Evolutionary conservation across 23 tunicate genomes (phyloP), one percentile per base, ranked within the genome.

Genomic region (Styela plicata): DNA sequence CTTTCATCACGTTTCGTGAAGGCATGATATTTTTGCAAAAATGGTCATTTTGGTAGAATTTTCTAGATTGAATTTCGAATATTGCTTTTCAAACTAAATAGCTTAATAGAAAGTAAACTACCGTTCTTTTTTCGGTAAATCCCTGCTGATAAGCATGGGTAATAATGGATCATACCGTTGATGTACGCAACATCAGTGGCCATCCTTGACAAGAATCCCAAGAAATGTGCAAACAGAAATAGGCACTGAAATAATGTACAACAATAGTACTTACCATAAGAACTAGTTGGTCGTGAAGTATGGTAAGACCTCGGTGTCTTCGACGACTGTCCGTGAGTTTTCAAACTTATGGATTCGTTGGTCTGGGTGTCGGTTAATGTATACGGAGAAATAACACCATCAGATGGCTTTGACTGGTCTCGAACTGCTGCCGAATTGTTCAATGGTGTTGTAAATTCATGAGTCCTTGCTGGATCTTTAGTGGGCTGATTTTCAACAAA

Each of bases 371-470:
- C 77, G 3, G 77, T 71, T 20, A 71, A 34, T 32, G 77, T 32
- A 34, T 71, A 71, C 35, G 77, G 77, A 34, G 77, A 71, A 34
- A 30, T 33, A 28, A 22, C 77, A 32, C 77, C 57, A 44, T 44
- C 57, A 5, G 57, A 13, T 44, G 13, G 7, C 13, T 44, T 44
- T 13, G 57, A 13, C 57, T 44, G 57, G 57, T 44, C 57, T 13
- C 13, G 57, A 5, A 13, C 57, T 5, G 57, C 13, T 13, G 13
- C 13, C 7, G 57, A 5, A 5, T 44, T 44, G 7, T 44, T 13
- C 10, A 44, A 7, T 13, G 57, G 13, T 44, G 57, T 44, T 13
- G 13, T 44, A 13, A 5, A 44, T 44, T 44, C 57, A 44, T 7
- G 57, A 44, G 13, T 13, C 57, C 57, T 44, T 13, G 13, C 7